A percentile compares a stretch with the other conserved stretches of the same genome.
Conservation (phyloP, 2,113 vertebrate genomes). For the Sapajus apella region DNA sequence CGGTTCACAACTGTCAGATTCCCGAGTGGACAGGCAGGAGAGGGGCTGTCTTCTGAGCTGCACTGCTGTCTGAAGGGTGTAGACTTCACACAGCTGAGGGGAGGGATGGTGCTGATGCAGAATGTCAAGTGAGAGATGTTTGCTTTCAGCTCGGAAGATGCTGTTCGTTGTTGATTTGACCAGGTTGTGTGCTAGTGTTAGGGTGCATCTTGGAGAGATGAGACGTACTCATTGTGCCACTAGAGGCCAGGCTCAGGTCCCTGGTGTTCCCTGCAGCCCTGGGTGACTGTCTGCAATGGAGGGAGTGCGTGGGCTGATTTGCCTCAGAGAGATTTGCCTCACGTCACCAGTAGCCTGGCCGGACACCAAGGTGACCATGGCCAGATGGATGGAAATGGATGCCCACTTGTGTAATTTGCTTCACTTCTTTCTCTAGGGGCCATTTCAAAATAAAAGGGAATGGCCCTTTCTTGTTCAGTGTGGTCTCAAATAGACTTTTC, state of each 20-base stretch:
- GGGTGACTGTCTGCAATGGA: neutral
- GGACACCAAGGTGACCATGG: neutral
- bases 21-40: neutral
- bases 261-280: neutral
- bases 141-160: neutral
- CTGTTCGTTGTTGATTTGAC: neutral
- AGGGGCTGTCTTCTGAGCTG: neutral
- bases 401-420: neutral
- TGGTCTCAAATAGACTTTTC: neutral
- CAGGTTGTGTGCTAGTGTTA: neutral
- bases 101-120: neutral
- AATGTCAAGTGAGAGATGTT: neutral
- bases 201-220: neutral
- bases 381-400: neutral
- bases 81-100: neutral
- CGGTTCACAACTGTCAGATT: neutral
- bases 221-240: neutral
- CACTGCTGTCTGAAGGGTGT: accelerated
- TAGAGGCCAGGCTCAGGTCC: neutral
- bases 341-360: neutral
- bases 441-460: neutral
- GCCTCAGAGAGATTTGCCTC: neutral
- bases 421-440: neutral
- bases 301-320: neutral
- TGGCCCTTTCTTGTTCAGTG: neutral